A percentile compares a stretch with the other conserved stretches of the same genome.
These are phyloP conservation scores for Nesogale talazaci DNA, from an alignment of 2,113 vertebrate species.

Conservation along the genomic window DNA sequence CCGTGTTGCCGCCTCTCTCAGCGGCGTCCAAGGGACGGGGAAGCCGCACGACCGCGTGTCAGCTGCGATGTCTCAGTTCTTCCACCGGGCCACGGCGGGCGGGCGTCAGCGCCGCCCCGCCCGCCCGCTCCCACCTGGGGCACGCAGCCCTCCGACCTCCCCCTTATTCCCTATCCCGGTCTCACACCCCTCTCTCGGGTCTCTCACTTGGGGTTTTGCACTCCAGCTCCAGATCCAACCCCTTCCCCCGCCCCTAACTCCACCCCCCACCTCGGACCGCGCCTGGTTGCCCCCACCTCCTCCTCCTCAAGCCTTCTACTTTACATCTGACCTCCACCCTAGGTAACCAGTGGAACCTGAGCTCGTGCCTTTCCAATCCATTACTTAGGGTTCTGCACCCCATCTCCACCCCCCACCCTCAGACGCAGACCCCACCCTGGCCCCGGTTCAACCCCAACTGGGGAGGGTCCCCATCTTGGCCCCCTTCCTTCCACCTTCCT, in stretches of 20 bases:
- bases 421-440: background rate
- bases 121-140: too few species aligned
- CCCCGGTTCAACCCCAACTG: background rate
- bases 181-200: background rate
- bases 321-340: too few species aligned
- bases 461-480: too few species aligned
- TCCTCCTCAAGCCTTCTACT: too few species aligned
- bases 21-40: background rate
- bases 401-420: background rate
- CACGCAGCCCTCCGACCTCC: background rate
- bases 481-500: too few species aligned
- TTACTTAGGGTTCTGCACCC: too few species aligned
- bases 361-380: too few species aligned
- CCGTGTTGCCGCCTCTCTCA: constrained; percentile 39
- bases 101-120: constrained; percentile 66
- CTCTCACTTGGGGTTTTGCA: background rate
- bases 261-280: background rate
- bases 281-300: too few species aligned
- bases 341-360: too few species aligned
- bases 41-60: constrained; percentile 37
- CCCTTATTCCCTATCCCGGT: too few species aligned
- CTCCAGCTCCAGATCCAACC: too few species aligned
- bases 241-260: too few species aligned
- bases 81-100: constrained; percentile 70
- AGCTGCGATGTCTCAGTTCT: constrained; percentile 82